Evolutionary conservation across 2,113 vertebrate species (phyloP), one percentile per base, ranked within the genome.

Genomic region (Podarcis cretensis): DNA sequence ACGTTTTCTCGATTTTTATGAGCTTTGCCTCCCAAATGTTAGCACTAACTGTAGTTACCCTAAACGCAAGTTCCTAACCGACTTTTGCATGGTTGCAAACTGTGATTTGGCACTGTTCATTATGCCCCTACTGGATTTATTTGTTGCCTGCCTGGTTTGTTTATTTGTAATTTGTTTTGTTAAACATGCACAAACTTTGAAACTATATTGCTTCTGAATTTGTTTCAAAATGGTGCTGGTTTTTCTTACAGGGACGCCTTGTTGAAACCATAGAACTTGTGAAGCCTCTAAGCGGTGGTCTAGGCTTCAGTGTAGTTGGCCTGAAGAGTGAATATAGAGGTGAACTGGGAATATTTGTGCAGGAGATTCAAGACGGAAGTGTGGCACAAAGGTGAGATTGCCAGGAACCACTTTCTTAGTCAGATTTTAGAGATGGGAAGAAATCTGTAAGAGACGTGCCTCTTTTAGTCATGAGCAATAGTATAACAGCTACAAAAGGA

Each of bases 301-400:
- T 99, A 4, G 98, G 98, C 23, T 99, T 99, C 95, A 99, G 98
- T 89, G 98, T 99, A 12, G 98, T 99, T 88, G 98, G 98, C 54
- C 96, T 99, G 1, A 98, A 98, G 92, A 99, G 98, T 81, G 98
- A 99, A 94, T 98, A 99, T 95, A 96, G 97, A 6, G 98, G 98
- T 12, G 98, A 99, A 90, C 97, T 99, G 40, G 98, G 98, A 81
- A 99, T 99, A 95, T 99, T 99, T 93, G 98, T 99, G 40, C 98
- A 99, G 94, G 98, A 99, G 94, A 98, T 99, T 87, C 98, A 99
- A 84, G 97, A 97, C 2, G 98, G 98, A 92, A 98, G 98, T 59
- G 97, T 99, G 81, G 97, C 98, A 35, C 94, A 99, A 92, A 97
- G 98, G 98, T 99, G 95, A 90, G 94, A 66, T 10, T 43, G 14